Conservation (phyloP, 2,113 vertebrate species). For the Erinaceus europaeus region DNA sequence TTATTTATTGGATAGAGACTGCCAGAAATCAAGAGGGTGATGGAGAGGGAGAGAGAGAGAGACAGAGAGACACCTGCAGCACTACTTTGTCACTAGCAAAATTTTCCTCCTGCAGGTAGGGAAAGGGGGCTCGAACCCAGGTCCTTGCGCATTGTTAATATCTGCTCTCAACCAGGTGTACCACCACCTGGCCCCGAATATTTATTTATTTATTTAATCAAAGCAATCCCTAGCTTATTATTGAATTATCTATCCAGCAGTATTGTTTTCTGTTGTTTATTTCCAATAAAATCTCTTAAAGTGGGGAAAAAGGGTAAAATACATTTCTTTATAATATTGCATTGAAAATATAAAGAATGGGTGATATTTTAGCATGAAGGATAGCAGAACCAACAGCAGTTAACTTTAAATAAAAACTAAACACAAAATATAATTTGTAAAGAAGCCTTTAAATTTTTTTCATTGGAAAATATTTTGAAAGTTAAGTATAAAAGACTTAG, state of each 20-base stretch:
- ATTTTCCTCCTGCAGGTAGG: no score
- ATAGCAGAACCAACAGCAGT: neutral
- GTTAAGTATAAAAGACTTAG: neutral
- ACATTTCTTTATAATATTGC: neutral
- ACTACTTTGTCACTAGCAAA: no score
- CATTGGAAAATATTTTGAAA: neutral
- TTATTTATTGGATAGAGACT: no score
- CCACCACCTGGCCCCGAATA: no score
- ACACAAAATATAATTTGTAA: neutral
- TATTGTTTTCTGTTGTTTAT: no score
- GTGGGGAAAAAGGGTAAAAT: neutral
- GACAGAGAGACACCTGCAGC: no score
- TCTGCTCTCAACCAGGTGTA: no score
- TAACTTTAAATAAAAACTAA: neutral
- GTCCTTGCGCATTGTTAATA: no score
- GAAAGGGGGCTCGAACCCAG: no score
- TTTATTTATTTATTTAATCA: neutral
- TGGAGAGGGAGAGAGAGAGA: no score
- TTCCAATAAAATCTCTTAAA: no score
- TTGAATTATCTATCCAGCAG: neutral
- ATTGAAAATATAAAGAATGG: conserved; percentile 1
- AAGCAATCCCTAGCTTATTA: neutral
- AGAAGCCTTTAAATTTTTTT: neutral
- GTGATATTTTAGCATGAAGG: neutral
- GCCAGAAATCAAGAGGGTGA: no score